These are phyloP conservation scores for Papilio machaon DNA, from an alignment of 1,140 invertebrate genomes.

Conservation along the genomic window DNA sequence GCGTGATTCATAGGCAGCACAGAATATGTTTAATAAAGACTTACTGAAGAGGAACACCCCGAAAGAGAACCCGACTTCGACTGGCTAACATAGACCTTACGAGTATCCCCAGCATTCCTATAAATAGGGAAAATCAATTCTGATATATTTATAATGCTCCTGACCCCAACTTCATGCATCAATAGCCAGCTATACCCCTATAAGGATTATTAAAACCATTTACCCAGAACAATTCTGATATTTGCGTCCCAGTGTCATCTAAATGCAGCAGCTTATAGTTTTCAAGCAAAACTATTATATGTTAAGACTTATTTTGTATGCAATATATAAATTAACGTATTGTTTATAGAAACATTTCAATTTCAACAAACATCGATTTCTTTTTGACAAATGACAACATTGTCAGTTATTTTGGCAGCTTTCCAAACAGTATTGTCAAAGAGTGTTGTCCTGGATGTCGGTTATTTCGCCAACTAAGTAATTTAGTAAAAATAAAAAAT, in stretches of 20 bases:
- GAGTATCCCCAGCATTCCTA: constrained; percentile 79
- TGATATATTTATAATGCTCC: constrained; percentile 60
- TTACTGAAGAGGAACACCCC: constrained; percentile 81
- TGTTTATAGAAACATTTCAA: constrained; percentile 45
- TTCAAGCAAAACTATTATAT: background rate
- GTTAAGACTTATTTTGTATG: constrained; percentile 21
- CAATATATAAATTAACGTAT: constrained; percentile 41
- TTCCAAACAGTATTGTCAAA: constrained; percentile 39
- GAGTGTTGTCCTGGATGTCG: background rate
- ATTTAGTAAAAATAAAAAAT: background rate
- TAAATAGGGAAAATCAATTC: constrained; percentile 80
- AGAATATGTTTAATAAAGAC: constrained; percentile 54
- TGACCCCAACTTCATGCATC: constrained; percentile 70
- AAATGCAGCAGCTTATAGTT: constrained; percentile 47
- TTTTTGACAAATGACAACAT: constrained; percentile 47
- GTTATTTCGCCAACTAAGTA: background rate
- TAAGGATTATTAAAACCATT: constrained; percentile 63
- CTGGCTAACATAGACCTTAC: constrained; percentile 79
- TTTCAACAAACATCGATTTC: constrained; percentile 43
- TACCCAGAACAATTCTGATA: constrained; percentile 79
- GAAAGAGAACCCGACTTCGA: constrained; percentile 81
- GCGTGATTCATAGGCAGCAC: constrained; percentile 47
- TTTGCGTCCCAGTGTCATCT: constrained; percentile 80
- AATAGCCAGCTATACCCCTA: constrained; percentile 58
- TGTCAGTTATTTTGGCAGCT: constrained; percentile 45